Conservation (phyloP, 2,888 invertebrate genomes). For the Volucella inanis region DNA sequence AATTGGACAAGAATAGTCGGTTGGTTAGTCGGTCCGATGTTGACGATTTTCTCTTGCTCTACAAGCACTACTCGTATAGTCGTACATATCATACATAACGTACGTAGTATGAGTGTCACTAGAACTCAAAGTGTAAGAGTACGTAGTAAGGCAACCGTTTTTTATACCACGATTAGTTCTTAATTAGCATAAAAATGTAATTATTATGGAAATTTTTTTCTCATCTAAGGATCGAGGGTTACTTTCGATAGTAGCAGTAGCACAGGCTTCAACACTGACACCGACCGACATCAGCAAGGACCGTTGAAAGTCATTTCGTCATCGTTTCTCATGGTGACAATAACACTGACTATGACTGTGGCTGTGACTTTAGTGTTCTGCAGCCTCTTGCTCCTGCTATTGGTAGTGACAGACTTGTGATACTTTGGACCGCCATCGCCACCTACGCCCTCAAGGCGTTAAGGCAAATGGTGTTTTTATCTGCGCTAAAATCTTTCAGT, state of each 20-base stretch:
- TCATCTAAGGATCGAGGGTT: constrained; percentile 29
- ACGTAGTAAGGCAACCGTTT: constrained; percentile 47
- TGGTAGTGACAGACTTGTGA: too few relatives aligned
- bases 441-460: constrained; percentile 19
- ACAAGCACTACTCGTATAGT: too few relatives aligned
- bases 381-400: too few relatives aligned
- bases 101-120: background rate
- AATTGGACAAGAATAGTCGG: constrained; percentile 66
- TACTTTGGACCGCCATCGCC: too few relatives aligned
- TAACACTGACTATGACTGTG: constrained; percentile 10
- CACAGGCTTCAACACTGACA: too few relatives aligned
- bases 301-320: constrained; percentile 62
- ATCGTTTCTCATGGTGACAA: constrained; percentile 52
- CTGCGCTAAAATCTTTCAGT: constrained; percentile 56
- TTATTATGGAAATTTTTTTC: constrained; percentile 70
- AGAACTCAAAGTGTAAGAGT: background rate
- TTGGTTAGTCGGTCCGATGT: constrained; percentile 44
- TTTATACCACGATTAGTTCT: constrained; percentile 69
- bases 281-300: constrained; percentile 1
- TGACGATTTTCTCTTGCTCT: constrained; percentile 46
- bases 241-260: constrained; percentile 12
- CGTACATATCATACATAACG: background rate
- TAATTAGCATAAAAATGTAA: constrained; percentile 74
- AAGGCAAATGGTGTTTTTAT: constrained; percentile 47
- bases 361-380: too few relatives aligned